Conservation (phyloP, 2,113 vertebrate genomes). For the Scalopus aquaticus region DNA sequence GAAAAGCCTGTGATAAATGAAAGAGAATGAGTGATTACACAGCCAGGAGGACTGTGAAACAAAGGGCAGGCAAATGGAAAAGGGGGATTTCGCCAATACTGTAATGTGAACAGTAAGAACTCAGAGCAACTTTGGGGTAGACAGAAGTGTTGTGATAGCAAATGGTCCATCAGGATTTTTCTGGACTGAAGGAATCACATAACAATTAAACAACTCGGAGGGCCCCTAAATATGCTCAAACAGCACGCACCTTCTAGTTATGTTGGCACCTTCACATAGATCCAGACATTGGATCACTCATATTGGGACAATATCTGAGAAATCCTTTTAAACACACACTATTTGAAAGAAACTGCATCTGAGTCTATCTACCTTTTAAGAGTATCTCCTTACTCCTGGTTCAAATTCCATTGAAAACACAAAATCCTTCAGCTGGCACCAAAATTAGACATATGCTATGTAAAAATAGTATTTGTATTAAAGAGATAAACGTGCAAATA, state of each 20-base stretch:
- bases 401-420: slow-evolving; percentile 20
- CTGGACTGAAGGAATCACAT: not conserved
- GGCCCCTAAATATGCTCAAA: not conserved
- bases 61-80: slow-evolving; percentile 83
- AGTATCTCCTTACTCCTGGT: not conserved
- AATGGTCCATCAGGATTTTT: not conserved
- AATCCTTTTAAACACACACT: not conserved
- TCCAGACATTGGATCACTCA: not conserved
- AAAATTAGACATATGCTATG: not conserved
- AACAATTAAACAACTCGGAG: not conserved
- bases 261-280: not conserved
- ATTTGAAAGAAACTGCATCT: slow-evolving; percentile 10
- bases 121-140: slow-evolving; percentile 66
- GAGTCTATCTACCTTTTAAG: not conserved
- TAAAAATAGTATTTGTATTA: not conserved
- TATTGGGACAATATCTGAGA: not conserved
- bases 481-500: not conserved
- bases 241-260: not conserved
- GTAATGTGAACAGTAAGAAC: slow-evolving; percentile 71
- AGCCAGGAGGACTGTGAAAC: slow-evolving; percentile 83
- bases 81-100: slow-evolving; percentile 73
- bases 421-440: not conserved
- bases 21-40: slow-evolving; percentile 84
- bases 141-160: not conserved
- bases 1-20: slow-evolving; percentile 88